A percentile compares a stretch with the other conserved stretches of the same genome.
These are phyloP conservation scores for Belgica antarctica DNA, from an alignment of 2,888 invertebrate species.

Conservation along the genomic window DNA sequence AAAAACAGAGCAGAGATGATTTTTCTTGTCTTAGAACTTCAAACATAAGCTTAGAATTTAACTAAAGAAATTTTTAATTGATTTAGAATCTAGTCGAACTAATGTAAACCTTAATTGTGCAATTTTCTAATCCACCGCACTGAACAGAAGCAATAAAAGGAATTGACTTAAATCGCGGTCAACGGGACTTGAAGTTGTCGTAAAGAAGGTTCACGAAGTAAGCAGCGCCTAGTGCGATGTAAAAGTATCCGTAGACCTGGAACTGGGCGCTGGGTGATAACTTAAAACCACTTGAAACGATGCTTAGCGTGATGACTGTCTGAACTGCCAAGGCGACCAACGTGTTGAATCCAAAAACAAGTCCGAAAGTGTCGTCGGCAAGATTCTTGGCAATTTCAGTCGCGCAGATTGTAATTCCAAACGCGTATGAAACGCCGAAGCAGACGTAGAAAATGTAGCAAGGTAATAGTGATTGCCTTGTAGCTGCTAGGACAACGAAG, in stretches of 20 bases:
- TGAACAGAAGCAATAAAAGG: neutral
- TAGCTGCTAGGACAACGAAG: constrained; percentile 60
- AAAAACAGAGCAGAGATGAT: too few relatives aligned
- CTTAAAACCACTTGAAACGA: constrained; percentile 37
- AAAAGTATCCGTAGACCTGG: neutral
- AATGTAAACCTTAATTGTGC: neutral
- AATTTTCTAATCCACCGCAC: constrained; percentile 6
- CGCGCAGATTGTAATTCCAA: constrained; percentile 77
- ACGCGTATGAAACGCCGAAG: constrained; percentile 75
- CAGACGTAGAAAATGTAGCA: constrained; percentile 74
- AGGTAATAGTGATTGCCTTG: constrained; percentile 62
- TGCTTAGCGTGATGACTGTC: constrained; percentile 65
- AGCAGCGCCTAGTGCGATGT: neutral
- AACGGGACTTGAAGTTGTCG: neutral
- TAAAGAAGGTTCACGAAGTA: neutral
- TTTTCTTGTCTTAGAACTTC: constrained; percentile 7
- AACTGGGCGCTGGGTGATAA: constrained; percentile 24
- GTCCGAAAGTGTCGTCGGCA: constrained; percentile 79
- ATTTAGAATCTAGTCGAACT: neutral
- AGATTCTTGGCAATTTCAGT: constrained; percentile 82
- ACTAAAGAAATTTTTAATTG: constrained; percentile 1
- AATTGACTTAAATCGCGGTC: neutral
- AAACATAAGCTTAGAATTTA: constrained; percentile 2
- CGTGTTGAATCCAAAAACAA: constrained; percentile 89
- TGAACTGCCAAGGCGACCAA: constrained; percentile 76